Percentiles rank a stretch among this genome's conserved stretches.
Conservation (phyloP, 1,140 invertebrate genomes). For the Pararge aegeria region DNA sequence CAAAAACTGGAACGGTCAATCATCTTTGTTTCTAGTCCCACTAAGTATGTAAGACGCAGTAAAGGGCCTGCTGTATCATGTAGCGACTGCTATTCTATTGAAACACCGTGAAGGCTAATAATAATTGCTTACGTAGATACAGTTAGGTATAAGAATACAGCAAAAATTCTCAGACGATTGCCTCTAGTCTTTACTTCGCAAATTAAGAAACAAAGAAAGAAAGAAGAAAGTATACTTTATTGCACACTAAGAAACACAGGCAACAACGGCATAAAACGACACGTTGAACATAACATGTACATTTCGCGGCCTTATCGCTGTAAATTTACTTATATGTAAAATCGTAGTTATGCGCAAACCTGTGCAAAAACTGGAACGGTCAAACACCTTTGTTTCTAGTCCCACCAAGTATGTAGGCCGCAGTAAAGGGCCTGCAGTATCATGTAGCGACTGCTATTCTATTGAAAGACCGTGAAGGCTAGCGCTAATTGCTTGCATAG, state of each 20-base stretch:
- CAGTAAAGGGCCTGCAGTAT: conserved; percentile 1
- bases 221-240: too few species aligned
- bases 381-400: background rate
- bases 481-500: background rate
- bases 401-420: background rate
- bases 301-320: too few species aligned
- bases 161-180: too few species aligned
- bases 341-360: background rate
- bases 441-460: background rate
- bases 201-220: too few species aligned
- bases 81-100: background rate
- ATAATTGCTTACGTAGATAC: background rate
- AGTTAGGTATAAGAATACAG: too few species aligned
- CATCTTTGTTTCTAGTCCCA: background rate
- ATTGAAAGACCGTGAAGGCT: conserved; percentile 2
- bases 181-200: too few species aligned
- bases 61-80: background rate
- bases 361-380: conserved; percentile 1
- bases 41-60: background rate
- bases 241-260: too few species aligned
- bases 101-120: background rate
- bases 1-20: background rate
- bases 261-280: too few species aligned
- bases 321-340: background rate
- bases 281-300: too few species aligned